Evolutionary conservation across 2,113 vertebrate genomes (phyloP).

Genomic region (Salvelinus fontinalis): DNA sequence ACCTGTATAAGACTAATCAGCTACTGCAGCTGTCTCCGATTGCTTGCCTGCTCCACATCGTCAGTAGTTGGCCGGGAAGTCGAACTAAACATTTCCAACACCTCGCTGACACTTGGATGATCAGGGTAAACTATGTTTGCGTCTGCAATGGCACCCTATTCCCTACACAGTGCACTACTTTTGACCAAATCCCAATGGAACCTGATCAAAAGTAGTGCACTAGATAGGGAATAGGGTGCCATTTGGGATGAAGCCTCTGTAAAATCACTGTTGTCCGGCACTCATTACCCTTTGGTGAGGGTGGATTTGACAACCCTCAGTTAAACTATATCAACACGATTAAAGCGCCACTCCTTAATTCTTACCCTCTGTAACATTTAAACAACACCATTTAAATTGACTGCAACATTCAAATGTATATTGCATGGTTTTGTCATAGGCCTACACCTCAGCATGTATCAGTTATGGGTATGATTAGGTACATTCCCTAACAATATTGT

Average conservation of each 20-base stretch:
- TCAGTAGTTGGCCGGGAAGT: not conserved
- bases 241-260: not conserved
- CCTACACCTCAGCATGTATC: constrained; percentile 44
- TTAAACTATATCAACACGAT: too few relatives aligned
- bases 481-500: constrained; percentile 14
- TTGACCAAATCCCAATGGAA: too few relatives aligned
- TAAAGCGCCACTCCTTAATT: too few relatives aligned
- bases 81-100: not conserved
- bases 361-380: not conserved
- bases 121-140: not conserved
- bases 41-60: not conserved
- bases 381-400: constrained; percentile 7
- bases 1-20: not conserved
- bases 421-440: constrained; percentile 54
- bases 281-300: not conserved
- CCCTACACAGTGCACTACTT: too few relatives aligned
- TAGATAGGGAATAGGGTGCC: not conserved
- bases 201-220: too few relatives aligned
- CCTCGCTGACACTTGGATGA: not conserved
- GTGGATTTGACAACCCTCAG: not conserved
- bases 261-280: not conserved
- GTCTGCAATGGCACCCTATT: too few relatives aligned
- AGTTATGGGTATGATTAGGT: constrained; percentile 1
- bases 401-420: constrained; percentile 59
- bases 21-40: not conserved